Percentiles rank a stretch among this genome's conserved stretches.
phyloP scores from a whole-genome alignment of 2,113 vertebrate species.

The Solea solea region DNA sequence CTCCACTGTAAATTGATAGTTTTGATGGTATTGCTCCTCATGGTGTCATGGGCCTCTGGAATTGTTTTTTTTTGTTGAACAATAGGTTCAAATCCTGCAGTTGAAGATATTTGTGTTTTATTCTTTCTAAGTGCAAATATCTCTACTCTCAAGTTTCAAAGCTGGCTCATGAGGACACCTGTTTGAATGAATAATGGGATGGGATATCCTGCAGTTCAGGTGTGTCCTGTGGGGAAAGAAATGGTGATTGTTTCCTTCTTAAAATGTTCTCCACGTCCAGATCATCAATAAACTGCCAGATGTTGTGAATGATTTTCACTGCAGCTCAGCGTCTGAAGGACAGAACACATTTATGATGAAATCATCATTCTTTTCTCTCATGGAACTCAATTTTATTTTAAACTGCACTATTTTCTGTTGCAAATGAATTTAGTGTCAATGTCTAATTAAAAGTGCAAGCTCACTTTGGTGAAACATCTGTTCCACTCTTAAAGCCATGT shows the following conservation, averaged over 20 bases:
- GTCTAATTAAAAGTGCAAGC: constrained; percentile 76
- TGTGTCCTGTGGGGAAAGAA: constrained; percentile 45
- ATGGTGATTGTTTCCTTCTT: constrained; percentile 68
- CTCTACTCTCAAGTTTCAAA: constrained; percentile 30
- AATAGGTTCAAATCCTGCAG: constrained; percentile 48
- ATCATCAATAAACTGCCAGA: constrained; percentile 54
- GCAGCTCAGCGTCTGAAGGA: constrained; percentile 48
- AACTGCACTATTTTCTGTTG: constrained; percentile 42
- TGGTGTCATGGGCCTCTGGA: constrained; percentile 46
- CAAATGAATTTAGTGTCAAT: constrained; percentile 75
- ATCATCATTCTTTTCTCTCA: constrained; percentile 37
- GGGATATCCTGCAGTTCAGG: constrained; percentile 46
- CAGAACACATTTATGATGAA: constrained; percentile 59
- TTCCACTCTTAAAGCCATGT: constrained; percentile 71
- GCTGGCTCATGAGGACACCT: constrained; percentile 48
- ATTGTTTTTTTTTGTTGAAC: constrained; percentile 47
- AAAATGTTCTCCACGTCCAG: constrained; percentile 36
- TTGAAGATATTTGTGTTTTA: constrained; percentile 66
- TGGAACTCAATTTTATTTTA: constrained; percentile 59
- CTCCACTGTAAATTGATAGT: constrained; percentile 62
- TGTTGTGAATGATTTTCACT: constrained; percentile 59
- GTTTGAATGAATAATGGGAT: constrained; percentile 58
- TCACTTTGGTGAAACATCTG: constrained; percentile 76
- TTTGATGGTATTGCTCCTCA: constrained; percentile 45
- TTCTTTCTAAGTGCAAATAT: constrained; percentile 41